Conservation (phyloP, 1,140 invertebrate species). For the Lordiphosa clarofinis region DNA sequence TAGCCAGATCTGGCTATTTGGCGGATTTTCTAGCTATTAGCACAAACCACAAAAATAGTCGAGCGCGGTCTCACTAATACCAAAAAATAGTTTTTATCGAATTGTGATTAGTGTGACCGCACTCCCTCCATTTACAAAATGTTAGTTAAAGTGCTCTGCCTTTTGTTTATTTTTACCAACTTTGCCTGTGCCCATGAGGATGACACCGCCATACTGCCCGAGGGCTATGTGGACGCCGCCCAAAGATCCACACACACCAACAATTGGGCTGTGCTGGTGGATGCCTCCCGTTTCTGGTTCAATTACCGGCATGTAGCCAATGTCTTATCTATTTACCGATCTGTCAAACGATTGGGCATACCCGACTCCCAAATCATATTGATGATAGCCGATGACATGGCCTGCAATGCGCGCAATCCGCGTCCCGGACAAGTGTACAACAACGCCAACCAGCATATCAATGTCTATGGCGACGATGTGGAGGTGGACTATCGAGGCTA, state of each 20-base stretch:
- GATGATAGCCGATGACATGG: slow-evolving; percentile 99
- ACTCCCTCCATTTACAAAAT: background rate
- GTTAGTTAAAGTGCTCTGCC: slow-evolving; percentile 1
- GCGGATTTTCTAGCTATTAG: no score
- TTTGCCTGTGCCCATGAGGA: slow-evolving; percentile 1
- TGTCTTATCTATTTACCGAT: slow-evolving; percentile 98
- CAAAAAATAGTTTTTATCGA: no score
- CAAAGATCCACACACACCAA: slow-evolving; percentile 90
- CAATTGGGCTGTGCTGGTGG: slow-evolving; percentile 99
- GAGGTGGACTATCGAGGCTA: slow-evolving; percentile 99
- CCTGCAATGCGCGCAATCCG: slow-evolving; percentile 98
- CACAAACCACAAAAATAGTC: no score
- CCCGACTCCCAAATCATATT: slow-evolving; percentile 98
- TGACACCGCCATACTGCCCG: slow-evolving; percentile 51
- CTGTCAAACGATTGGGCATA: slow-evolving; percentile 98
- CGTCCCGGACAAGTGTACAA: slow-evolving; percentile 99
- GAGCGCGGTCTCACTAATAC: background rate
- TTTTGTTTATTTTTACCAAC: background rate
- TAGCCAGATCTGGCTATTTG: no score
- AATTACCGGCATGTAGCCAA: slow-evolving; percentile 99
- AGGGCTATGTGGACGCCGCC: slow-evolving; percentile 59
- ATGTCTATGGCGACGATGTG: slow-evolving; percentile 99
- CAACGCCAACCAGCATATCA: slow-evolving; percentile 98
- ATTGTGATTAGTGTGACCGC: no score
- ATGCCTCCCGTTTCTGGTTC: slow-evolving; percentile 99